Evolutionary conservation across 1,140 invertebrate genomes (phyloP).

Genomic region (Pachyrhynchus sulphureomaculatus): DNA sequence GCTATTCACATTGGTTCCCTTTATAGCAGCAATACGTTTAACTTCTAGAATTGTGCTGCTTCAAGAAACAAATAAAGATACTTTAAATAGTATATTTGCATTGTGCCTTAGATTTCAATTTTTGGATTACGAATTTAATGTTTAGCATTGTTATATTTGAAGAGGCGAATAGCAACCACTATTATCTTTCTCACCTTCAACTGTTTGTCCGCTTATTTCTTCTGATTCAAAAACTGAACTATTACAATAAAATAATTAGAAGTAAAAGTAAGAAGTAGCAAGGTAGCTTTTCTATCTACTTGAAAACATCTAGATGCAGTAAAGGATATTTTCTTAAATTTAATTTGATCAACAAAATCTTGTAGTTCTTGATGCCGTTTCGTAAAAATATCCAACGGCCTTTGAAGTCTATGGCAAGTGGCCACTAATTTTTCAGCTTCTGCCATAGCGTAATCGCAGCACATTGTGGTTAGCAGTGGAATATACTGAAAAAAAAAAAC

Average conservation of each 20-base stretch:
- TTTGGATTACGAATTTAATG: too few relatives aligned
- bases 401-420: not conserved
- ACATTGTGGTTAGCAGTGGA: not conserved
- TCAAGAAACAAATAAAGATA: too few relatives aligned
- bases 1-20: too few relatives aligned
- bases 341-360: not conserved
- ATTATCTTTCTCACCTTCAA: too few relatives aligned
- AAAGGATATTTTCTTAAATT: not conserved
- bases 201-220: too few relatives aligned
- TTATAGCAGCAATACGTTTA: too few relatives aligned
- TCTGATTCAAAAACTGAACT: slow-evolving; percentile 5
- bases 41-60: too few relatives aligned
- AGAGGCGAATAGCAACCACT: too few relatives aligned
- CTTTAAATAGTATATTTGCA: too few relatives aligned
- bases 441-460: not conserved
- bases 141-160: too few relatives aligned
- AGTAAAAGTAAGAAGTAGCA: not conserved
- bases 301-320: not conserved
- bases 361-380: not conserved
- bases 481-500: slow-evolving; percentile 1
- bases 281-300: not conserved
- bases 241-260: not conserved
- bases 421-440: not conserved
- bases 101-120: too few relatives aligned
- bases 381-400: not conserved